Evolutionary conservation across 2,888 invertebrate species (phyloP), one percentile per base, ranked within the genome.

Genomic region (Julus scandinavius): DNA sequence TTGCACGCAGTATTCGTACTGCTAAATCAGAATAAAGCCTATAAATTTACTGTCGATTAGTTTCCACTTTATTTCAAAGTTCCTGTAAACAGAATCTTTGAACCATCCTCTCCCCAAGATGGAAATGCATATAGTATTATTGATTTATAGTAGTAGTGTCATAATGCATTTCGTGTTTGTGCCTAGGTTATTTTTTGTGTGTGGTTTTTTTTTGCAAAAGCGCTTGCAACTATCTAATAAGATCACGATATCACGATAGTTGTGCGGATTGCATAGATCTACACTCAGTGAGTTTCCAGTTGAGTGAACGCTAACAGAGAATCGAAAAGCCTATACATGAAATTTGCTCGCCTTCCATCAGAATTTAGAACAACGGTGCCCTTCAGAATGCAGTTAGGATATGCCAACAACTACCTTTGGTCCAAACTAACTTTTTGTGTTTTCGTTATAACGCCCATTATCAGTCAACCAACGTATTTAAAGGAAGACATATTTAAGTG

Each of bases 261-360:
- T 72, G 72, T 72, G 72, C 6, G 72, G 63, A 63, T 63, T 63
- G 63, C 63, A n/a, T 72, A 72, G 72, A 72, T 72, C 29, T 72
- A 29, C 72, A 11, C 72, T 72, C 72, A 13, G 72, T 72, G 72
- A 29, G 29, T 29, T 72, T 72, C 72, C 72, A 29, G 72, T 72
- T 72, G 72, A 72, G 72, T 72, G 72, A 72, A 72, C 72, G 72
- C n/a, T 72, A 72, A 72, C 72, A 72, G 72, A 72, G 72, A 29
- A 72, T 72, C 72, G 72, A 72, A 72, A 72, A 72, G 72, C 72
- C 72, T 29, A 72, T 29, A 72, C 72, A 29, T 13, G 72, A 72
- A 72, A 72, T 72, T 72, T 72, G 72, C 29, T 72, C 72, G 72
- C 29, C 29, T 63, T n/a, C 15, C 72, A 29, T 9, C 72, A 29